Evolutionary conservation across 2,113 vertebrate genomes (phyloP), one percentile per base, ranked within the genome.

Genomic region (Prionailurus bengalensis): DNA sequence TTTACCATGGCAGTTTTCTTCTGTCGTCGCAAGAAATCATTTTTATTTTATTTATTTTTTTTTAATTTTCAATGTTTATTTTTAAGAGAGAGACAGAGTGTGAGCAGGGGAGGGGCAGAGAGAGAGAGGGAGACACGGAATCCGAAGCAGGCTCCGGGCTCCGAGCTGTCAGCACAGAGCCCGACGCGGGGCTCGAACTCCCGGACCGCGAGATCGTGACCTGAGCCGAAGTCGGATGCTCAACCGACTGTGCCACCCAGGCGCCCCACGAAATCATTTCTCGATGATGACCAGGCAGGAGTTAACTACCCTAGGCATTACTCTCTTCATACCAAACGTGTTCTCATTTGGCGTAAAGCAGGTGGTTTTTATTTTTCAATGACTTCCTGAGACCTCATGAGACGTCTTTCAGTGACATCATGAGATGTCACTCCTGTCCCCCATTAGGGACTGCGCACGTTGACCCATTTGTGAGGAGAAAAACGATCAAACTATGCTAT

Each of bases 131-230:
- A 61, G 58, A 61, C 58, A 61, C 58, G 0, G 58, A 23, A 9
- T 61, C 58, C 0, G 3, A 23, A 61, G 7, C 58, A 61, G 55
- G 58, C 58, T 61, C 55, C 6, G 2, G 17, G 55, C 55, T 58
- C 55, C 2, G 21, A 61, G 58, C 58, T 61, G 58, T 61, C 21
- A 23, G 58, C 58, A 61, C 58, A 61, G 58, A 61, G 21, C 58
- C 21, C 0, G 21, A 61, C 21, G 0, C 3, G 21, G 58, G 21
- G 7, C 21, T 3, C 0, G 16, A 61, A 61, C 58, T 7, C 21
- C 23, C 21, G 2, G 23, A 61, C 58, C 7, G 5, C 7, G 58
- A 61, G 58, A 61, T 61, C 21, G 17, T 61, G 58, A 23, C 21
- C 3, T 61, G 58, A 61, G 7, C 58, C 2, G 21, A 61, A 61